phyloP scores from a whole-genome alignment of 2,888 invertebrate genomes.

The Colletes collaris region DNA sequence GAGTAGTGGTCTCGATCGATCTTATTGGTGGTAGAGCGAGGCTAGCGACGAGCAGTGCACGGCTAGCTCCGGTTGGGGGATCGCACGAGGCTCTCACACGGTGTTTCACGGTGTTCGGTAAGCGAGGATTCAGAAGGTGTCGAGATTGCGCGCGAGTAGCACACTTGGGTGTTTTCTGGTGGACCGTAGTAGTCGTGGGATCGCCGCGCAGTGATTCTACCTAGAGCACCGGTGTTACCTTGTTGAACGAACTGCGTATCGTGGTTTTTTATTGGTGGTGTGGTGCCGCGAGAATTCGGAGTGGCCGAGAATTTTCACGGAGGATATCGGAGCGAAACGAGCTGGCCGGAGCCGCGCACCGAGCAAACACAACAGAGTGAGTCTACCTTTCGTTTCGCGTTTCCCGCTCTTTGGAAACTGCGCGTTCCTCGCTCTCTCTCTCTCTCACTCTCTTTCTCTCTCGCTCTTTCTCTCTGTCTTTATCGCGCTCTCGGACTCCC shows the following conservation, averaged over 20 bases:
- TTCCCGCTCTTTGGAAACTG: slow-evolving; percentile 2
- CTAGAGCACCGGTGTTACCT: not conserved
- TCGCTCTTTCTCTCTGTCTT: not conserved
- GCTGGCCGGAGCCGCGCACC: no score
- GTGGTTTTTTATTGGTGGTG: slow-evolving; percentile 4
- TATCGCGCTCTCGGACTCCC: not conserved
- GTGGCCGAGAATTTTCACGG: slow-evolving; percentile 3
- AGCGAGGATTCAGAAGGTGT: not conserved
- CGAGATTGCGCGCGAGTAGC: no score
- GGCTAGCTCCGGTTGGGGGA: slow-evolving; percentile 44
- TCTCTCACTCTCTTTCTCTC: no score
- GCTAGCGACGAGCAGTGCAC: slow-evolving; percentile 49
- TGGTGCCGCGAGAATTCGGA: not conserved
- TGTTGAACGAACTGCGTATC: no score
- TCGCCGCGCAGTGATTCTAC: not conserved
- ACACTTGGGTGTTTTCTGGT: not conserved
- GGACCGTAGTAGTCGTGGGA: not conserved
- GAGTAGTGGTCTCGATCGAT: slow-evolving; percentile 67
- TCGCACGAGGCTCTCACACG: slow-evolving; percentile 37
- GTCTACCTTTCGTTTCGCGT: slow-evolving; percentile 6
- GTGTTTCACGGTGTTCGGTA: slow-evolving; percentile 12
- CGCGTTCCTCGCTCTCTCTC: no score
- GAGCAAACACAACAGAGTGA: slow-evolving; percentile 11
- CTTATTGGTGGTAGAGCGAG: slow-evolving; percentile 60
- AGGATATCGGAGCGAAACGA: slow-evolving; percentile 1